phyloP scores from a whole-genome alignment of 2,113 vertebrate genomes.

The Crotalus tigris region DNA sequence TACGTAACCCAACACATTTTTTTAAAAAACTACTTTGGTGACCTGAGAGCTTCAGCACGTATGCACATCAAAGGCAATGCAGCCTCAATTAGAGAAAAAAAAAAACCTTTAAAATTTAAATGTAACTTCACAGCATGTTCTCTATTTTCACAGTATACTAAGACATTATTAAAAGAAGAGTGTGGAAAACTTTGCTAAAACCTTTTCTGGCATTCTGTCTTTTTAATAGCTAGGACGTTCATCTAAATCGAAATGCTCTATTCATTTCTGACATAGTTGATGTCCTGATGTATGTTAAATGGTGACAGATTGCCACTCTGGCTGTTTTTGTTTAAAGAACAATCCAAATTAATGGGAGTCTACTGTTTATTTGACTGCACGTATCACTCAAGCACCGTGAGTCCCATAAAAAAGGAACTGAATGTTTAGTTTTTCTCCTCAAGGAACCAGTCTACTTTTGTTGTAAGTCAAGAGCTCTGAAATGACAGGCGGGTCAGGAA shows the following conservation, averaged over 20 bases:
- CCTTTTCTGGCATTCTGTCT: not conserved
- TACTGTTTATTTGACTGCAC: not conserved
- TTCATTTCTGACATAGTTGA: slow-evolving; percentile 7
- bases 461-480: not conserved
- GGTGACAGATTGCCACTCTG: not conserved
- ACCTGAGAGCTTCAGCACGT: not conserved
- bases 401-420: not conserved
- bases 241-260: not conserved
- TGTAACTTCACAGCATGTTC: not conserved
- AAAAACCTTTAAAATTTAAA: not conserved
- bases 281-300: slow-evolving; percentile 11
- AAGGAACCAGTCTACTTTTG: not conserved
- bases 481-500: not conserved
- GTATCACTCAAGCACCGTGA: not conserved
- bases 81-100: not conserved
- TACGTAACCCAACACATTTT: not conserved
- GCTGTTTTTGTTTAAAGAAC: rapidly evolving
- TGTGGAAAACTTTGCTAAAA: not conserved
- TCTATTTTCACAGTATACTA: not conserved
- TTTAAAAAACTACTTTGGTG: not conserved
- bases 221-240: slow-evolving; percentile 14
- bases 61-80: not conserved
- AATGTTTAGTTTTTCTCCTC: not conserved
- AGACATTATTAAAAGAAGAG: not conserved
- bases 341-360: not conserved